Evolutionary conservation across 1,140 invertebrate genomes (phyloP).

Genomic region (Drosophila nigromelanica): DNA sequence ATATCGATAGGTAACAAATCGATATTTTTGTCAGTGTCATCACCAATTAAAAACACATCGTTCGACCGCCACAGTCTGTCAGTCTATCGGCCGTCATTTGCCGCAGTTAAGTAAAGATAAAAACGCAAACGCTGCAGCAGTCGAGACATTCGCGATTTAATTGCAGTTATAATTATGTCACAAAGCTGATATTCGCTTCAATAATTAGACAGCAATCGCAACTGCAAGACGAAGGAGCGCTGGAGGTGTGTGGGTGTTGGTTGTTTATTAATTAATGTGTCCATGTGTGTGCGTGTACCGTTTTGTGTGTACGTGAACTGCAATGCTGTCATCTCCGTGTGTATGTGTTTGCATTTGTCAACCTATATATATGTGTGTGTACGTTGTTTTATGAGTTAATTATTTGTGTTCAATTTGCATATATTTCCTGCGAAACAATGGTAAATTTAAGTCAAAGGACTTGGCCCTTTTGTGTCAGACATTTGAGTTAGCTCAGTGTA

Average conservation of each 20-base stretch:
- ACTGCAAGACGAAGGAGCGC: conserved; percentile 31
- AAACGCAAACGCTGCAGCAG: conserved; percentile 46
- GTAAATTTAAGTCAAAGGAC: conserved; percentile 29
- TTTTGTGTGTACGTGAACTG: conserved; percentile 23
- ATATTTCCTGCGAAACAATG: conserved; percentile 33
- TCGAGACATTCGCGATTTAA: conserved; percentile 41
- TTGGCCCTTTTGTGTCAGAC: conserved; percentile 29
- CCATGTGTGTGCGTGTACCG: conserved; percentile 43
- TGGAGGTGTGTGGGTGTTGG: conserved; percentile 40
- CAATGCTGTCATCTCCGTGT: conserved; percentile 30
- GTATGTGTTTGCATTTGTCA: conserved; percentile 35
- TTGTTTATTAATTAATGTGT: conserved; percentile 53
- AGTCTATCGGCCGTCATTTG: conserved; percentile 20
- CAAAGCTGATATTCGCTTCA: conserved; percentile 50
- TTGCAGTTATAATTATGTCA: conserved; percentile 50
- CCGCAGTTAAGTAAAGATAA: conserved; percentile 49
- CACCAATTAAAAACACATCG: neutral
- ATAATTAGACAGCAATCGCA: conserved; percentile 19
- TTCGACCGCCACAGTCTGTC: conserved; percentile 23
- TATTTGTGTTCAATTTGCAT: conserved; percentile 45
- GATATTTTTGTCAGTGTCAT: conserved; percentile 11
- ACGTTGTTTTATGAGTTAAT: conserved; percentile 34
- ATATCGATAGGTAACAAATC: neutral
- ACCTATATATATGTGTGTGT: conserved; percentile 15
- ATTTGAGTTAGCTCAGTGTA: conserved; percentile 22